Conservation (phyloP, 2,113 vertebrate genomes). For the Catharus fuscescens region DNA sequence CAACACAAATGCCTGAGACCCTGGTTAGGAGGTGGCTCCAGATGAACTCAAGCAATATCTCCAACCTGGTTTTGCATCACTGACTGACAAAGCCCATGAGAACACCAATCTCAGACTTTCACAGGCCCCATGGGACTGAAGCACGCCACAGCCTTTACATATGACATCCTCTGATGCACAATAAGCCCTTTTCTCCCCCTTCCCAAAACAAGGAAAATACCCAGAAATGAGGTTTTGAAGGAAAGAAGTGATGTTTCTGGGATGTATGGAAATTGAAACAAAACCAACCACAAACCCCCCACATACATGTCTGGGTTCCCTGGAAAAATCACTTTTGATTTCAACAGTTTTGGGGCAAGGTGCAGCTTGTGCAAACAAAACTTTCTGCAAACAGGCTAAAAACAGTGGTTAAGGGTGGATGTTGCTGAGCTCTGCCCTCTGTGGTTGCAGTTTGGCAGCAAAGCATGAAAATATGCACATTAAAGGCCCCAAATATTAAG, state of each 20-base stretch:
- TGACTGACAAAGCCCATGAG: background rate
- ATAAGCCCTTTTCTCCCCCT: background rate
- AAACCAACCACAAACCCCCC: fast-evolving
- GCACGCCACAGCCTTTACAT: fast-evolving
- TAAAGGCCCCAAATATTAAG: background rate
- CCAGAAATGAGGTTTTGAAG: background rate
- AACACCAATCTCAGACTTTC: background rate
- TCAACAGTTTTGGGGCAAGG: background rate
- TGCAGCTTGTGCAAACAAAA: background rate
- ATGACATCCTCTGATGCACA: background rate
- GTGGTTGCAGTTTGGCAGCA: background rate
- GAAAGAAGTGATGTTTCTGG: background rate
- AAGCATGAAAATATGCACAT: background rate
- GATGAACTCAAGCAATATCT: background rate
- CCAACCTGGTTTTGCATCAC: background rate
- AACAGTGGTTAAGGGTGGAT: background rate
- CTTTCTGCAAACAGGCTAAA: background rate
- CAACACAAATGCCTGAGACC: fast-evolving
- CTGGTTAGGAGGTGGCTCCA: background rate
- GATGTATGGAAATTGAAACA: background rate
- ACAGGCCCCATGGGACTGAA: background rate
- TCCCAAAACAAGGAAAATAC: background rate
- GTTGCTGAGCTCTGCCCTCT: background rate
- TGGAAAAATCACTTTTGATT: background rate
- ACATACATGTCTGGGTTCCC: fast-evolving